A percentile compares a stretch with the other conserved stretches of the same genome.
These are phyloP conservation scores for Acronicta alni DNA, from an alignment of 2,888 invertebrate genomes.

Conservation along the genomic window DNA sequence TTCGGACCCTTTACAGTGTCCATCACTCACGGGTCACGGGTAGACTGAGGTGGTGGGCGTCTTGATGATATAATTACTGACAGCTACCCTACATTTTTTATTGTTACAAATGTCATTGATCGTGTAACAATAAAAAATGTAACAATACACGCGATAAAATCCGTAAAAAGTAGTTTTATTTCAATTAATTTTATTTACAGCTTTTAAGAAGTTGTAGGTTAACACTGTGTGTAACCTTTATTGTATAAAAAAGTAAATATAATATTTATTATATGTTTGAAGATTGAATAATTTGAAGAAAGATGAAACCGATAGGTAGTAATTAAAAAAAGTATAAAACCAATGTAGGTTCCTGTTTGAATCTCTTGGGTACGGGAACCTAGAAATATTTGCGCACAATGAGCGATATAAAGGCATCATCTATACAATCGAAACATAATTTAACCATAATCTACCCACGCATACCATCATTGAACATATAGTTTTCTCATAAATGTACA, in stretches of 20 bases:
- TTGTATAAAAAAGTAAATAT: too few species aligned
- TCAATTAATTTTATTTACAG: conserved; percentile 45
- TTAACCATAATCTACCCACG: not conserved
- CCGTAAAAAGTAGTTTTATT: too few species aligned
- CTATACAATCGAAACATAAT: not conserved
- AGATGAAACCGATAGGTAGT: too few species aligned
- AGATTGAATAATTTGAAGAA: not conserved
- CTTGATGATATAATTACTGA: too few species aligned
- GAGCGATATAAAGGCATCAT: not conserved
- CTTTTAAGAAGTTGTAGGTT: conserved; percentile 6
- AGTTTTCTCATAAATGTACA: not conserved
- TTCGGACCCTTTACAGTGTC: too few species aligned
- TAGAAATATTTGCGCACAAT: not conserved
- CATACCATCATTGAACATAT: not conserved
- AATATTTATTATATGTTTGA: too few species aligned
- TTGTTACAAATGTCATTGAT: too few species aligned
- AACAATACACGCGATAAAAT: too few species aligned
- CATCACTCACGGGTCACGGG: too few species aligned
- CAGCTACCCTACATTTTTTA: too few species aligned
- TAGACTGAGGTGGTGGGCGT: too few species aligned
- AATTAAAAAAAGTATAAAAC: not conserved
- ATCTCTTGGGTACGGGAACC: not conserved
- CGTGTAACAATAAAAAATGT: too few species aligned
- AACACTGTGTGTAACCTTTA: conserved; percentile 1
- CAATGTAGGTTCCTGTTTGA: not conserved